These are phyloP conservation scores for Chrysolina americana DNA, from an alignment of 2,888 invertebrate species.

Conservation along the genomic window DNA sequence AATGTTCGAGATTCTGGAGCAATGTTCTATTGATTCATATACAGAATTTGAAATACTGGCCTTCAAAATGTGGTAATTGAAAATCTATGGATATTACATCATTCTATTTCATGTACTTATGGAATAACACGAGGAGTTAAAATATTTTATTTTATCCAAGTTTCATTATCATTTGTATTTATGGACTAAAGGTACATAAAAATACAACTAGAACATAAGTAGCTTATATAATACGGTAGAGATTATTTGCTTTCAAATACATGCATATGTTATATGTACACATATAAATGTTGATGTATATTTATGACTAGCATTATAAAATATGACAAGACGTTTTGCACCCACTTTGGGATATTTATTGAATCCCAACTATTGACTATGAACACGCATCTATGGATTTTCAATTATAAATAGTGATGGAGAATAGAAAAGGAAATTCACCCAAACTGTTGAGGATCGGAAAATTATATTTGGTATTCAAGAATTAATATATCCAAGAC, in stretches of 20 bases:
- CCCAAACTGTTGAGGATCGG: no score
- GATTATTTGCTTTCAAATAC: neutral
- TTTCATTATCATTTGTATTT: neutral
- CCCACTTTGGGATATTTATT: neutral
- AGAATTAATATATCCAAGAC: no score
- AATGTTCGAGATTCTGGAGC: neutral
- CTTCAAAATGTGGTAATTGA: neutral
- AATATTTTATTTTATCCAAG: neutral
- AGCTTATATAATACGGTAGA: neutral
- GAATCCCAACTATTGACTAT: neutral
- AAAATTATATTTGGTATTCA: no score
- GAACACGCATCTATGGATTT: neutral
- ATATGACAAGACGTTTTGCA: slow-evolving; percentile 1
- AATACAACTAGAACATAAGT: neutral
- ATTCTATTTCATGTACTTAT: no score
- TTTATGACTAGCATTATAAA: slow-evolving; percentile 11
- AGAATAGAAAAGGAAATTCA: neutral
- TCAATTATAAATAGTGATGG: neutral
- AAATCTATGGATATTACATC: no score
- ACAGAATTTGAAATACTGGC: neutral
- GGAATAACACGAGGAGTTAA: neutral
- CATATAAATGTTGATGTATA: slow-evolving; percentile 1
- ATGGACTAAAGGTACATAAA: neutral
- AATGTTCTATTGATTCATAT: neutral
- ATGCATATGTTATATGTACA: neutral